phyloP scores from a whole-genome alignment of 2,888 invertebrate species.

The Syrphus vitripennis region DNA sequence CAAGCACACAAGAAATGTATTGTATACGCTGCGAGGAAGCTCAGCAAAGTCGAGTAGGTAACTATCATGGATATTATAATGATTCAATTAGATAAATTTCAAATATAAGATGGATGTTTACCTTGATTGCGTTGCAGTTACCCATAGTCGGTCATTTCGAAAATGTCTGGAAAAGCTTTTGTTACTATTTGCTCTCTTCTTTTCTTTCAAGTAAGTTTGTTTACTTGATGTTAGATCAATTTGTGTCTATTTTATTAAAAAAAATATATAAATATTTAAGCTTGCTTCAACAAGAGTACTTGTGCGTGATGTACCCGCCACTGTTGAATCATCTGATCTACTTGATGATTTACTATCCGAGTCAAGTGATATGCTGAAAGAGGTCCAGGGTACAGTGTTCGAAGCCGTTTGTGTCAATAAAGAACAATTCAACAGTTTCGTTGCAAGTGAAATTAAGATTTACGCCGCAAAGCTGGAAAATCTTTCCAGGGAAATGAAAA shows the following conservation, averaged over 20 bases:
- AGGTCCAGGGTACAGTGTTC: slow-evolving; percentile 34
- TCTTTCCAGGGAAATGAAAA: slow-evolving; percentile 36
- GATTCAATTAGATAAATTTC: slow-evolving; percentile 48
- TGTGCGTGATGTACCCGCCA: slow-evolving; percentile 51
- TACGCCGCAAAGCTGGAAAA: slow-evolving; percentile 25
- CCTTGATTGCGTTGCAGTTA: slow-evolving; percentile 48
- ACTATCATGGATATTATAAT: slow-evolving; percentile 48
- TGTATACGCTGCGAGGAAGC: slow-evolving; percentile 1
- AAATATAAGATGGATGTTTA: slow-evolving; percentile 67
- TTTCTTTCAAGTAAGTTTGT: slow-evolving; percentile 54
- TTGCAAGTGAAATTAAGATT: slow-evolving; percentile 25
- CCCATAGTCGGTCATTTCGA: slow-evolving; percentile 31
- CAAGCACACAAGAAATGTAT: too few relatives aligned
- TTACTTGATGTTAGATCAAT: neutral
- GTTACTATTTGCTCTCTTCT: slow-evolving; percentile 52
- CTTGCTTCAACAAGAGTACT: slow-evolving; percentile 56
- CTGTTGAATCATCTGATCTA: neutral
- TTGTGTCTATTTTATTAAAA: neutral
- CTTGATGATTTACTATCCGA: slow-evolving; percentile 37
- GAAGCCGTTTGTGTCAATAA: slow-evolving; percentile 48
- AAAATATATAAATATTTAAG: slow-evolving; percentile 3
- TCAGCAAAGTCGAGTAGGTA: slow-evolving; percentile 39
- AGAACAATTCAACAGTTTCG: slow-evolving; percentile 40
- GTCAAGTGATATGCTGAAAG: slow-evolving; percentile 25
- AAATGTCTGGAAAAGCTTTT: slow-evolving; percentile 64